phyloP scores from a whole-genome alignment of 2,888 invertebrate genomes.

The Tetramorium bicarinatum region DNA sequence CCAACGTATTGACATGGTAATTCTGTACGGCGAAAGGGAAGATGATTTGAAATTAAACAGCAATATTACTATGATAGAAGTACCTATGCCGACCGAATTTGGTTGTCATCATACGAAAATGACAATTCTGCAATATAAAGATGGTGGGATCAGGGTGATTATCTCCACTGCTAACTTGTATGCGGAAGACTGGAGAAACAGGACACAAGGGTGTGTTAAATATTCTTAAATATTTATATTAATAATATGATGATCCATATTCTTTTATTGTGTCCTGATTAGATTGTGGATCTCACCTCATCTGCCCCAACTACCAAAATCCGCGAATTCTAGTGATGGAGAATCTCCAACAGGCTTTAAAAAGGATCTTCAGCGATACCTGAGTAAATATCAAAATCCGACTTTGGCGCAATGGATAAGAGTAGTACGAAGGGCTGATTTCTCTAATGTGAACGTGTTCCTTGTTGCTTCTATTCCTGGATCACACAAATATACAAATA shows the following conservation, averaged over 20 bases:
- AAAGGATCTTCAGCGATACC: constrained; percentile 91
- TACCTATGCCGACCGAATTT: constrained; percentile 77
- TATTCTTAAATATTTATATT: background rate
- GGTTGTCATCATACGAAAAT: constrained; percentile 89
- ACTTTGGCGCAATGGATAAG: constrained; percentile 92
- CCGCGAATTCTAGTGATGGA: constrained; percentile 88
- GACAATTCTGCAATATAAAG: constrained; percentile 94
- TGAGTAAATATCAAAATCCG: constrained; percentile 91
- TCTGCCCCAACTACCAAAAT: constrained; percentile 89
- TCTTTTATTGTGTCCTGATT: constrained; percentile 71
- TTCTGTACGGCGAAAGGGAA: constrained; percentile 76
- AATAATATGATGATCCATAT: background rate
- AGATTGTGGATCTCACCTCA: constrained; percentile 96
- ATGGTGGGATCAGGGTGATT: constrained; percentile 93
- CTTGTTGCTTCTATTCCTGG: constrained; percentile 96
- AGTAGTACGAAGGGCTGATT: constrained; percentile 92
- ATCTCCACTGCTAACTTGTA: constrained; percentile 97
- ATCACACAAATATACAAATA: constrained; percentile 87
- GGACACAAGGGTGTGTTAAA: constrained; percentile 93
- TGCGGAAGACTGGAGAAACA: constrained; percentile 96
- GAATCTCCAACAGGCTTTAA: constrained; percentile 96
- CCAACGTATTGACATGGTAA: constrained; percentile 88
- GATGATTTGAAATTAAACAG: constrained; percentile 71
- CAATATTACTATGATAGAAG: constrained; percentile 76
- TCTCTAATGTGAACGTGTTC: constrained; percentile 93